Conservation (phyloP, 2,113 vertebrate genomes). For the Boleophthalmus pectinirostris region DNA sequence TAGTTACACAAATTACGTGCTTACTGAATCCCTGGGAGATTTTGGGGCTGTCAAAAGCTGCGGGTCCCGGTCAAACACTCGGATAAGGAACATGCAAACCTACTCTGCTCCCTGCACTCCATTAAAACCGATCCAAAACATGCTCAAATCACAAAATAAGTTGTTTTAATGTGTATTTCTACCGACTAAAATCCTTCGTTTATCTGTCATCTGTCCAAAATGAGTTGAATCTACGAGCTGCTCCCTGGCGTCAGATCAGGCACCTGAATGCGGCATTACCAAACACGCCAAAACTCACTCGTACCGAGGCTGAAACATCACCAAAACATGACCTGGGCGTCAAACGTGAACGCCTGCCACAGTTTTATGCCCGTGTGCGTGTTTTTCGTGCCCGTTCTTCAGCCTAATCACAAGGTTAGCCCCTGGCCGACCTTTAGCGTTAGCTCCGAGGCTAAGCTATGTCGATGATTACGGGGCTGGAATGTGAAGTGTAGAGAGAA, state of each 20-base stretch:
- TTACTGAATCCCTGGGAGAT: not conserved
- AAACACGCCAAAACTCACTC: not conserved
- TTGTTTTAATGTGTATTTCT: not conserved
- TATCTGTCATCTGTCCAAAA: not conserved
- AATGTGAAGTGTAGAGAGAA: not conserved
- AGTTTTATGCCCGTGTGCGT: not conserved
- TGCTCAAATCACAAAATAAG: not conserved
- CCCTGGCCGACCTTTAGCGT: conserved; percentile 72
- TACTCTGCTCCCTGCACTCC: no score
- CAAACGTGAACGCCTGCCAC: not conserved
- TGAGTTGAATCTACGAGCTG: not conserved
- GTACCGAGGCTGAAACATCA: not conserved
- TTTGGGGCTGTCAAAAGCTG: conserved; percentile 52
- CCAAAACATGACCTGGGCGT: rapidly evolving
- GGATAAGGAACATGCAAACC: conserved; percentile 41
- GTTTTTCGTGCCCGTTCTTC: not conserved
- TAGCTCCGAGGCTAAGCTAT: conserved; percentile 60
- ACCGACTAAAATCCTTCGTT: not conserved
- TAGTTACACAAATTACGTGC: not conserved
- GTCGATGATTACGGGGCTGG: conserved; percentile 27
- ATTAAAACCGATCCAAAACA: not conserved
- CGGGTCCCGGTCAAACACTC: conserved; percentile 42
- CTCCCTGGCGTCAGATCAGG: not conserved
- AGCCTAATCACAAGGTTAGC: conserved; percentile 60
- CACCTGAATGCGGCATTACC: conserved; percentile 20